These are phyloP conservation scores for Eilema griseolum DNA, from an alignment of 2,888 invertebrate genomes.

Conservation along the genomic window DNA sequence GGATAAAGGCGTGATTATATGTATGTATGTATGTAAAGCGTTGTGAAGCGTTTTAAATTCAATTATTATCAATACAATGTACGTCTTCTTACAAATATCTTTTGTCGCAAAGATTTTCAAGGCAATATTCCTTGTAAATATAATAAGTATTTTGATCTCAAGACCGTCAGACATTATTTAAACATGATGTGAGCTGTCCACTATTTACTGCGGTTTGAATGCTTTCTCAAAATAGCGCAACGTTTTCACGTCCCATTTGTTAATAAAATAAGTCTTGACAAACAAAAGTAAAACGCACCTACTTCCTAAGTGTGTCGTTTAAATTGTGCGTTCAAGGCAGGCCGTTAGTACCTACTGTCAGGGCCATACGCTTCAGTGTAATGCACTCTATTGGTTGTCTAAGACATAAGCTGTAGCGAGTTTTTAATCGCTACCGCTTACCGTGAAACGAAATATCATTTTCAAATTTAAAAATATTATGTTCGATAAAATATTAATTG, in stretches of 20 bases:
- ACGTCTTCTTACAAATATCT: not conserved
- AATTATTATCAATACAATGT: not conserved
- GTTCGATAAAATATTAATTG: not conserved
- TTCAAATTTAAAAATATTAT: not conserved
- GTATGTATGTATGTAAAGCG: too few species aligned
- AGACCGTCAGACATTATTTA: not conserved
- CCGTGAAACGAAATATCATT: not conserved
- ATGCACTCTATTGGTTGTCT: conserved; percentile 38
- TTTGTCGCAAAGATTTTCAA: not conserved
- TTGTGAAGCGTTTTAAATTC: not conserved
- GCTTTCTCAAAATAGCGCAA: conserved; percentile 18
- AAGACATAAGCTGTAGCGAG: conserved; percentile 14
- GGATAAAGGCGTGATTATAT: too few species aligned
- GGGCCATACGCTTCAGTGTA: conserved; percentile 65
- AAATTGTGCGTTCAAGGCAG: conserved; percentile 59
- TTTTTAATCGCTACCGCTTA: not conserved
- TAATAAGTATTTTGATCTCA: not conserved
- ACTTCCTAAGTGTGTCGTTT: conserved; percentile 44
- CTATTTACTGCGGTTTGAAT: conserved; percentile 3
- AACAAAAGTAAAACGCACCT: conserved; percentile 28
- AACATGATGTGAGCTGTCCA: not conserved
- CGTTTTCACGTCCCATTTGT: conserved; percentile 26
- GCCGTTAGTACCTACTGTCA: conserved; percentile 48
- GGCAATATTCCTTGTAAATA: not conserved
- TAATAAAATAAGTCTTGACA: conserved; percentile 22